Evolutionary conservation across 2,797 vertebrate species (phyloP), one percentile per base, ranked within the genome.

Genomic region (Siniperca undulata): DNA sequence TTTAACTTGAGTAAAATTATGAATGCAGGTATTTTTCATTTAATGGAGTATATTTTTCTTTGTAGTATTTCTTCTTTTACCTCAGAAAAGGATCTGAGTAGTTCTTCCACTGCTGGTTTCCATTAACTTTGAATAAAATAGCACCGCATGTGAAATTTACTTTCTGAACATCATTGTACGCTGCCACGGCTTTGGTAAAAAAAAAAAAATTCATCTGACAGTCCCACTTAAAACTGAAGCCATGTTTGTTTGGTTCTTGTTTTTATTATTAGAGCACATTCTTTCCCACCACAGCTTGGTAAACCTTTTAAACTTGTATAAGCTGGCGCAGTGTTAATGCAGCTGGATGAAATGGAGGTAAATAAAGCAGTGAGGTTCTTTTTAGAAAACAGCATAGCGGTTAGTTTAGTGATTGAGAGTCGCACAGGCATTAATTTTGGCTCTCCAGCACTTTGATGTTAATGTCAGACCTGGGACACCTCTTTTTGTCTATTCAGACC

Each of bases 401-500:
- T 55, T 52, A 50, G 24, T 73, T 55, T 22, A 24, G 22, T 68
- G 50, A 87, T 34, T 60, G 58, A 76, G 48, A 48, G 52, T 65
- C 50, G 2, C 50, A 24, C 46, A n/a, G 74, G 68, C 64, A 67
- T 86, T 80, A 0, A 78, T 77, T 78, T 71, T 17, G 38, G 38
- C 62, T 72, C 62, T 53, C 5, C 17, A 16, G 24, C 56, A 53
- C 53, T 85, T 78, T 78, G 77, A 78, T 83, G 82, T 70, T 69
- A 36, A 55, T 68, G 65, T 82, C 59, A 34, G 52, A 67, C 53
- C n/a, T 42, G 48, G 34, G 76, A 79, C 42, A 36, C 62, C 53
- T 66, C n/a, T 71, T 81, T 85, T 73, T 89, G 67, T 79, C 61
- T 65, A 22, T 82, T 53, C 59, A 61, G 70, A 62, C 55, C 38